Conservation (phyloP, 2,888 invertebrate genomes). For the Geotrupes spiniger region DNA sequence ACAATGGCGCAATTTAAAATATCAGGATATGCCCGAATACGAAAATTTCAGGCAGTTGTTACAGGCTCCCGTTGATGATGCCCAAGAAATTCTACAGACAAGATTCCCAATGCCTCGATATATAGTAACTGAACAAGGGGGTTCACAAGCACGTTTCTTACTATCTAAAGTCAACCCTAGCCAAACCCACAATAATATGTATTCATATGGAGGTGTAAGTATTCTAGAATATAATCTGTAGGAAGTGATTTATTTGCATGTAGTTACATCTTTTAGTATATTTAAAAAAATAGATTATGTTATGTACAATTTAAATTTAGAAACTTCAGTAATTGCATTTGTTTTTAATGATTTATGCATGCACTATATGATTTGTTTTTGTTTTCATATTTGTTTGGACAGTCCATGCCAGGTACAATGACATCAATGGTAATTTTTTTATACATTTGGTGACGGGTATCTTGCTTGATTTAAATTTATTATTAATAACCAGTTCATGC, state of each 20-base stretch:
- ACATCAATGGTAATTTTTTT: slow-evolving; percentile 59
- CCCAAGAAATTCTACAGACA: slow-evolving; percentile 92
- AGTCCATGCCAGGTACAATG: slow-evolving; percentile 59
- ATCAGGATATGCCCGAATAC: slow-evolving; percentile 96
- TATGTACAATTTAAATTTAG: no score
- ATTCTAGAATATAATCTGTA: slow-evolving; percentile 10
- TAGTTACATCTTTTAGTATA: background rate
- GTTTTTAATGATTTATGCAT: slow-evolving; percentile 15
- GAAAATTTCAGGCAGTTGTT: slow-evolving; percentile 95
- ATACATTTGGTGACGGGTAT: no score
- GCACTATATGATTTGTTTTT: slow-evolving; percentile 16
- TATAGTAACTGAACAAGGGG: slow-evolving; percentile 99
- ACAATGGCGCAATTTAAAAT: slow-evolving; percentile 93
- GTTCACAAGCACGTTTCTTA: slow-evolving; percentile 97
- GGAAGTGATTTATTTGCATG: background rate
- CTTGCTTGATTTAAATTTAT: no score
- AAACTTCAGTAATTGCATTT: no score
- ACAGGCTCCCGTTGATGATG: slow-evolving; percentile 95
- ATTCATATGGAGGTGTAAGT: slow-evolving; percentile 89
- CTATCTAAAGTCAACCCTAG: slow-evolving; percentile 99
- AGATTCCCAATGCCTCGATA: slow-evolving; percentile 98
- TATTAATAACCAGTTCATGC: no score
- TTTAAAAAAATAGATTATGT: no score
- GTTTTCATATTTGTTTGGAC: slow-evolving; percentile 27
- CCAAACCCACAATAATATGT: slow-evolving; percentile 99